Evolutionary conservation across 2,888 invertebrate genomes (phyloP).

Genomic region (Lithophane semibrunnea): DNA sequence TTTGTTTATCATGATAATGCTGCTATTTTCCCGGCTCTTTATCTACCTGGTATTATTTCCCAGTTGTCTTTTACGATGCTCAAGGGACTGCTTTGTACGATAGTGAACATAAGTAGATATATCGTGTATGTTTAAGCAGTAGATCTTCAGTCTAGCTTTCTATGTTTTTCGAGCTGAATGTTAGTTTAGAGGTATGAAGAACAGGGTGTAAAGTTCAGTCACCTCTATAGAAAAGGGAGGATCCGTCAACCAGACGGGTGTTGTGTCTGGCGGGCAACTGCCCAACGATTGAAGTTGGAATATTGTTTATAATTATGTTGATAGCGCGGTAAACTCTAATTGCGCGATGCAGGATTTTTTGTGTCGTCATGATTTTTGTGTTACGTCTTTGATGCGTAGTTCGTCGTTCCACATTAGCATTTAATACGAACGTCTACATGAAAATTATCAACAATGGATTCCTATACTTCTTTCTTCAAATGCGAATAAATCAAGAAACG

Average conservation of each 20-base stretch:
- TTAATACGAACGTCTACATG: not conserved
- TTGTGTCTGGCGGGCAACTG: too few relatives aligned
- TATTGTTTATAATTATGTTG: too few relatives aligned
- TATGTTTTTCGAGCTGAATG: not conserved
- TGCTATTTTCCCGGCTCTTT: not conserved
- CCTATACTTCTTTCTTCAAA: not conserved
- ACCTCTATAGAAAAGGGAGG: too few relatives aligned
- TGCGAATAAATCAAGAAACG: not conserved
- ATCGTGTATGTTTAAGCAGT: not conserved
- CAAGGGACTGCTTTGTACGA: slow-evolving; percentile 19
- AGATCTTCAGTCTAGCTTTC: not conserved
- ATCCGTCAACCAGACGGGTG: too few relatives aligned
- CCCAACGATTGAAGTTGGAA: too few relatives aligned
- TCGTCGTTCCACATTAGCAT: not conserved
- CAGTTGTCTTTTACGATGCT: slow-evolving; percentile 30
- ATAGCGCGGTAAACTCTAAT: too few relatives aligned
- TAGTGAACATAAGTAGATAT: not conserved
- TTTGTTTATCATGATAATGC: slow-evolving; percentile 7
- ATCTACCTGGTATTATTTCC: slow-evolving; percentile 17
- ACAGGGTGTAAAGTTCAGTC: too few relatives aligned
- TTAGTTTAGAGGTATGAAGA: not conserved
- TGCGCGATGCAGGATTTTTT: too few relatives aligned
- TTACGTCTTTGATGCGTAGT: too few relatives aligned
- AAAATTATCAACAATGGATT: not conserved
- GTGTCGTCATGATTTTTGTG: too few relatives aligned